Evolutionary conservation across 2,797 vertebrate species (phyloP), one percentile per base, ranked within the genome.

Genomic region (Crenuchus spilurus): DNA sequence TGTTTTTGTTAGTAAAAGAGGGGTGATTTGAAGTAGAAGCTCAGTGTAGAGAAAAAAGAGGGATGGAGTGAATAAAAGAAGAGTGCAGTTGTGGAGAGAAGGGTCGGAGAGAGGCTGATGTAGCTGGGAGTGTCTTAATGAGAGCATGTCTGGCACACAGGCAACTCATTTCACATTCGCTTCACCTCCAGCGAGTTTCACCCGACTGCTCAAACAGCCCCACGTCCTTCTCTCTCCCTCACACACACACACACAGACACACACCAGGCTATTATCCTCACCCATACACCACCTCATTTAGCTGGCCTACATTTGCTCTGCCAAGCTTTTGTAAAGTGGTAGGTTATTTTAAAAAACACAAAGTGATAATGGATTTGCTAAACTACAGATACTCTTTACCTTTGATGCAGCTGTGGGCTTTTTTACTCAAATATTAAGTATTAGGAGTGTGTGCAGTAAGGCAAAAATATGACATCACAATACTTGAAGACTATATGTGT

Each of bases 91-190:
- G 63, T 28, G 30, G 44, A 49, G 37, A 65, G 63, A 42, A 6
- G 57, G 30, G 55, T 51, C 46, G 61, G 35, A 13, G 39, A 46
- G 58, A 41, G 48, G 35, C 33, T 11, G 54, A 26, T 42, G 64
- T 24, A 54, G 55, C 30, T 26, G 49, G 35, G 51, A 55, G 49
- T 16, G 8, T 69, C 66, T 51, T 69, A 69, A 69, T 41, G 20
- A 31, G 76, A 55, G 71, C 70, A 76, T 69, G 57, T 71, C 61
- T 79, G 61, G 78, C 75, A 77, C 41, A 58, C 58, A 70, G 31
- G 0, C 58, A 54, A 73, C 80, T 85, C 69, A 67, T 84, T 83
- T 87, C 58, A 69, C 77, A 78, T 78, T 66, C 70, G 1, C 55
- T 74, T 79, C 83, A 85, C 84, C 74, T 79, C 42, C 71, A 72